A percentile compares a stretch with the other conserved stretches of the same genome.
Evolutionary conservation across 2,113 vertebrate genomes (phyloP).

Genomic region (Lycocorax pyrrhopterus): DNA sequence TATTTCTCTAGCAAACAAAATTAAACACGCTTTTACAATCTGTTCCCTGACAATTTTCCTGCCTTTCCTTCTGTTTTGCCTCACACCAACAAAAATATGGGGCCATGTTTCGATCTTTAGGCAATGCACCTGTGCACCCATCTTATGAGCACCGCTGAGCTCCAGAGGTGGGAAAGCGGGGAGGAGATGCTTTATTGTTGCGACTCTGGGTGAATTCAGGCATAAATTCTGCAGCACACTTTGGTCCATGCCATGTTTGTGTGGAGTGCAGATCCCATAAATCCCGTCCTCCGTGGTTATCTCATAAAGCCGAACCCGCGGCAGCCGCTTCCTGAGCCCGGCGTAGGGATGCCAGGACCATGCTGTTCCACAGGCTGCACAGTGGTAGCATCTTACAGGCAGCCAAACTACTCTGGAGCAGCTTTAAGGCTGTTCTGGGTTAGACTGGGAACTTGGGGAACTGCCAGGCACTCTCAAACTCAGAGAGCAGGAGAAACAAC

Average conservation of each 20-base stretch:
- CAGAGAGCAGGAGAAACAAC: background rate
- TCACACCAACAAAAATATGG: background rate
- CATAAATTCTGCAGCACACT: background rate
- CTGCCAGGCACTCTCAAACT: background rate
- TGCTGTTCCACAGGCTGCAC: background rate
- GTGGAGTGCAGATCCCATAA: background rate
- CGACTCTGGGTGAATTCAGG: background rate
- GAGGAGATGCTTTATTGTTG: background rate
- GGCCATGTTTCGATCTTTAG: background rate
- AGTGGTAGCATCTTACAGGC: background rate
- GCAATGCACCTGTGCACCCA: background rate
- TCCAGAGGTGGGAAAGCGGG: background rate
- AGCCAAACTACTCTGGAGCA: background rate
- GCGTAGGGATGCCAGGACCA: rapidly evolving
- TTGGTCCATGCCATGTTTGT: rapidly evolving
- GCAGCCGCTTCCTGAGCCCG: rapidly evolving
- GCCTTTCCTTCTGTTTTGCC: conserved; percentile 20
- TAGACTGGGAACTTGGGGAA: background rate
- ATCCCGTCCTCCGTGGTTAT: background rate
- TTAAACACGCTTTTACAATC: conserved; percentile 25
- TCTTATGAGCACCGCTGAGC: background rate
- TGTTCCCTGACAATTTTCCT: background rate
- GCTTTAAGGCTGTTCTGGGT: background rate
- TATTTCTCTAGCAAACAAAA: conserved; percentile 11
- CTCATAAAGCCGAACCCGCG: rapidly evolving